Base-by-base conservation (phyloP, 2,797 vertebrate species). In the Neosilurus hyrtlii region DNA sequence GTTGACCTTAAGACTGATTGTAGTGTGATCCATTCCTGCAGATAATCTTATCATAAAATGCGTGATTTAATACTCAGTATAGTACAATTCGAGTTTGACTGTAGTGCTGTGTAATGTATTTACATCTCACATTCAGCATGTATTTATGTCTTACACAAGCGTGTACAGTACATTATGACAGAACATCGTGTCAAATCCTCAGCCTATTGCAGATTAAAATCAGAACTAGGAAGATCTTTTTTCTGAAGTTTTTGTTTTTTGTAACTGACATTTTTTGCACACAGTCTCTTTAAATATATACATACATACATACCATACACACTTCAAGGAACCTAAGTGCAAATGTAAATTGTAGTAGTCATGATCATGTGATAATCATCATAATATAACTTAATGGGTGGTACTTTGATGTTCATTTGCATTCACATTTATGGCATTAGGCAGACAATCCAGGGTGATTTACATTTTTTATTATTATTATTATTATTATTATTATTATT, bases 101-200 rank as follows among this genome's bases (percentile, higher is more conserved):
- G 22, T 10, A 62, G n/a, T 62, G 12, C 56, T 66, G 63, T 77
- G 18, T 79, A 61, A 77, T 77, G 37, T 62, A 62, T 22, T 37
- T 77, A 77, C 10, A 77, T 37, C 75, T 77, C 62, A 35, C 14
- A 51, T 7, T 51, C 15, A 11, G 22, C 59, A 26, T 77, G 35
- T 77, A 77, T 12, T 76, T 76, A 24, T 20, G 57, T 49, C 5
- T 75, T 59, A 59, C 73, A 61, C 12, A 49, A 75, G 59, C 59
- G 18, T 62, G 15, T 63, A 51, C 22, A 24, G 37, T 77, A 77
- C 24, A 24, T 54, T 30, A 26, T 30, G 54, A 71, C 43, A 57
- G 3, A 56, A 75, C 30, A 4, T 77, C 8, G 49, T 77, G 59
- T 62, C 59, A 63, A 37, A n/a, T 43, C 30, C 54, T 37, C 30